A percentile compares a stretch with the other conserved stretches of the same genome.
phyloP scores from a whole-genome alignment of 2,888 invertebrate genomes.

The Oligia latruncula region DNA sequence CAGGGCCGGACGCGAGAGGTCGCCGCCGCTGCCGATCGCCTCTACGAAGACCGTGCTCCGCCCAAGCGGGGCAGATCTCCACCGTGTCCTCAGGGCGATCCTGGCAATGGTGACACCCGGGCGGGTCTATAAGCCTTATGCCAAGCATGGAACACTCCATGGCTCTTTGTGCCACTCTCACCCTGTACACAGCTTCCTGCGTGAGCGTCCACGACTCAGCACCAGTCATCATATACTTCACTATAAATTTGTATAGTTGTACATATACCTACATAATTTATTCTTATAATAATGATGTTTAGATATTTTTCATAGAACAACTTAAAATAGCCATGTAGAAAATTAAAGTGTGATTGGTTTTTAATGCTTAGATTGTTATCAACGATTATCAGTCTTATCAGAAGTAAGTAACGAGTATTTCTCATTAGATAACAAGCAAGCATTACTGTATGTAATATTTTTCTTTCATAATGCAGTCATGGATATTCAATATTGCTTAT shows the following conservation, averaged over 20 bases:
- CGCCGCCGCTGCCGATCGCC: too few relatives aligned
- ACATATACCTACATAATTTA: too few relatives aligned
- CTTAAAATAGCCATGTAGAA: not conserved
- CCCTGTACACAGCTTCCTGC: not conserved
- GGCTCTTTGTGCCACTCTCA: not conserved
- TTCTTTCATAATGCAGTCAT: not conserved
- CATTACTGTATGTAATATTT: conserved; percentile 5
- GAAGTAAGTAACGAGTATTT: conserved; percentile 29
- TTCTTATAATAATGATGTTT: not conserved
- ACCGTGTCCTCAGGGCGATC: too few relatives aligned
- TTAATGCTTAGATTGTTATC: conserved; percentile 43
- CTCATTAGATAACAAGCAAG: conserved; percentile 20
- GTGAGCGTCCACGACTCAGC: not conserved
- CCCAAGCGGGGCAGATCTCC: too few relatives aligned
- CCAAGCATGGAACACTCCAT: not conserved
- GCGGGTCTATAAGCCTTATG: not conserved
- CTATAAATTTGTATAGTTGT: not conserved
- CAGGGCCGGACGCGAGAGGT: too few relatives aligned
- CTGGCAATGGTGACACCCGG: too few relatives aligned
- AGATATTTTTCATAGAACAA: not conserved
- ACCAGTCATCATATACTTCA: not conserved
- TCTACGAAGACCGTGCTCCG: too few relatives aligned
- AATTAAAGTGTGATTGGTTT: conserved; percentile 13
- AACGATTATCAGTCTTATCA: conserved; percentile 31
- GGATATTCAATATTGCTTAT: not conserved